These are phyloP conservation scores for Phylloscopus trochilus DNA, from an alignment of 2,113 vertebrate species.

Conservation along the genomic window DNA sequence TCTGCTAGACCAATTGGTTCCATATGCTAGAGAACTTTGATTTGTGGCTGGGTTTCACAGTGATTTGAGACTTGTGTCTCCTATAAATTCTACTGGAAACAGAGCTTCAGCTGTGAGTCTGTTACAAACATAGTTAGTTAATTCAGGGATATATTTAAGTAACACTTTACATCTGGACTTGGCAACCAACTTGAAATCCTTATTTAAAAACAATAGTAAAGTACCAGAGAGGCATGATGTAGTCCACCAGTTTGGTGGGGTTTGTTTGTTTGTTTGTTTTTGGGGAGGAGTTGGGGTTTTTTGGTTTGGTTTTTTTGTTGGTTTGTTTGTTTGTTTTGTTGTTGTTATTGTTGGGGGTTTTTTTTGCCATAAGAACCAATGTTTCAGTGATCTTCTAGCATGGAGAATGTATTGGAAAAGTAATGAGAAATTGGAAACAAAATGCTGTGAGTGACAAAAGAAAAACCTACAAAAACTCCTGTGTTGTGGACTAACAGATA, in stretches of 20 bases:
- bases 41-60: not conserved
- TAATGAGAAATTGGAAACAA: not conserved
- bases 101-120: not conserved
- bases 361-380: not conserved
- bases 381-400: not conserved
- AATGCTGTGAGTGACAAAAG: not conserved
- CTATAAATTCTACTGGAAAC: not conserved
- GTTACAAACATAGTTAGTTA: not conserved
- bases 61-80: not conserved
- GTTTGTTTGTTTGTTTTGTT: not conserved
- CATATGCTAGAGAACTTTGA: not conserved
- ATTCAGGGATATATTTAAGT: conserved; percentile 9
- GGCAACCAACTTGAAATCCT: not conserved
- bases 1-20: not conserved
- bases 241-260: not conserved
- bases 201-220: not conserved
- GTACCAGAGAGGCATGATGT: not conserved
- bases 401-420: not conserved
- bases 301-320: not conserved
- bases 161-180: conserved; percentile 18
- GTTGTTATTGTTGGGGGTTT: too few relatives aligned
- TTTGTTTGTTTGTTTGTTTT: not conserved
- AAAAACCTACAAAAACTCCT: not conserved
- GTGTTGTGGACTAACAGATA: not conserved
- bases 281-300: not conserved